Percentiles rank a stretch among this genome's conserved stretches.
phyloP scores from a whole-genome alignment of 2,797 vertebrate species.

The Ptychadena robeensis region DNA sequence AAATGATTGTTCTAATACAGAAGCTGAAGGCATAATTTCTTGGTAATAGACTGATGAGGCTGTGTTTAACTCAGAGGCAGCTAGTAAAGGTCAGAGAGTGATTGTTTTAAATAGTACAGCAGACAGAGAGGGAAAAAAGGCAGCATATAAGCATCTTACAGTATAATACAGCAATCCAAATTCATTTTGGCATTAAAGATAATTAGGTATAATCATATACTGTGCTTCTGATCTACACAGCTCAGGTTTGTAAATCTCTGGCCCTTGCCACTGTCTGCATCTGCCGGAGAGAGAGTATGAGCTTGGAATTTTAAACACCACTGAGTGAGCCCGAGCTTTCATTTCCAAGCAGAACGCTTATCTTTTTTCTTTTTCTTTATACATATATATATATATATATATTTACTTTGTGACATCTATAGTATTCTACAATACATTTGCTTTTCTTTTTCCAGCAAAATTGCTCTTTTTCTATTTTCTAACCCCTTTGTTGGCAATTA shows the following conservation, averaged over 20 bases:
- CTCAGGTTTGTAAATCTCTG: conserved; percentile 55
- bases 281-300: conserved; percentile 54
- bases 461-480: conserved; percentile 35
- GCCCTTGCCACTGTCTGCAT: conserved; percentile 51
- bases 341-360: conserved; percentile 45
- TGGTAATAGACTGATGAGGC: conserved; percentile 3
- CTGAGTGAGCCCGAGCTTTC: conserved; percentile 37
- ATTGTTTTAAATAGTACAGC: conserved; percentile 52
- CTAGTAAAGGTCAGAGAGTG: conserved; percentile 42
- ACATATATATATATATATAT: conserved; percentile 9
- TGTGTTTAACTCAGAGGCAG: conserved; percentile 30
- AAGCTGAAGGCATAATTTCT: not conserved
- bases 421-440: conserved; percentile 32
- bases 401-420: conserved; percentile 53
- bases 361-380: conserved; percentile 24
- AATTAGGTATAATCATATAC: conserved; percentile 62
- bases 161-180: conserved; percentile 56
- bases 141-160: conserved; percentile 47
- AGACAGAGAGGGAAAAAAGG: conserved; percentile 31
- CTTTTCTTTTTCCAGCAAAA: conserved; percentile 40
- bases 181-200: conserved; percentile 62
- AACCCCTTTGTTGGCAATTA: conserved; percentile 12
- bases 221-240: conserved; percentile 56
- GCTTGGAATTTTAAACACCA: conserved; percentile 57
- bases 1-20: not conserved